Evolutionary conservation across 2,797 vertebrate genomes (phyloP), one percentile per base, ranked within the genome.

Genomic region (Macrochelys suwanniensis): DNA sequence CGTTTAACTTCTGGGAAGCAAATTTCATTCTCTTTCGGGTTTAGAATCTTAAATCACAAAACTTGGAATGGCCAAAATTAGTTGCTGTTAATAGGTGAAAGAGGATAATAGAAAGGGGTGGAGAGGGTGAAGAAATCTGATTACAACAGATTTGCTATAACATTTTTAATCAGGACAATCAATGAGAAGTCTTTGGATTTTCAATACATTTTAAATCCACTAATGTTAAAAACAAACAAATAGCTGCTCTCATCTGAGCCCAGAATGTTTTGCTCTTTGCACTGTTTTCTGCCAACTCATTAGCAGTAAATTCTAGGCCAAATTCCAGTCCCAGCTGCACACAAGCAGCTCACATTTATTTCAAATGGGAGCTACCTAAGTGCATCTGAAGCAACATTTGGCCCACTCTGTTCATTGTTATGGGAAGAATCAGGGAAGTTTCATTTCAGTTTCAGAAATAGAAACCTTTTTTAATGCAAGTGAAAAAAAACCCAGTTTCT

Each of bases 31-130:
- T 77, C 15, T 31, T 49, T 31, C 28, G 7, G 15, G 45, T 77
- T 49, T 28, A 77, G 11, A 68, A 78, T 53, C 83, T 91, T 23
- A 5, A 91, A 19, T 68, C 80, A 59, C 57, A 77, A 77, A 49
- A 26, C 76, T 42, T 13, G 17, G 5, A 50, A 87, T 85, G 54
- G 65, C 65, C 79, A 82, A 37, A 89, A 11, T 37, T 88, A 92
- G 21, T 4, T 85, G 12, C 25, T 93, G 31, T 74, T 89, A 45
- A 80, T 45, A 90, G 80, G 87, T 68, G 84, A 88, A 96, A 93
- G 31, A 87, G 84, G 88, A 56, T 45, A 89, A 85, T 28, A 87
- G 86, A 94, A 93, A 92, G 3, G 2, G 15, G 33, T 37, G 57
- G 78, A 37, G 68, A 10, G 37, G 37, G n/a, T 42, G 10, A 42